These are phyloP conservation scores for Drosophila takahashii DNA, from an alignment of 1,140 invertebrate species.

Conservation along the genomic window DNA sequence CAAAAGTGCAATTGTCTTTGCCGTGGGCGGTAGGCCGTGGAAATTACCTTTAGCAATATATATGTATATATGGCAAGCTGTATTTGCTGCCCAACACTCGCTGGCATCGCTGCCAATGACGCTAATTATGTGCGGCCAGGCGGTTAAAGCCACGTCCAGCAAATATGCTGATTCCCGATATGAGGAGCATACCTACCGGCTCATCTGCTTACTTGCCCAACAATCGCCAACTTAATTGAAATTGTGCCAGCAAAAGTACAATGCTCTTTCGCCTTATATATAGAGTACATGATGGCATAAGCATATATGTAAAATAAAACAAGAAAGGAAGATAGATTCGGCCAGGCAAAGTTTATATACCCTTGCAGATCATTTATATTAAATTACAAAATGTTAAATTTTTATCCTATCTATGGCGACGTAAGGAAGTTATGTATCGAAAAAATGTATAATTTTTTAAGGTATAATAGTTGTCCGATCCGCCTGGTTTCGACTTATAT, in stretches of 20 bases:
- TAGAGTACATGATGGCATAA: constrained; percentile 28
- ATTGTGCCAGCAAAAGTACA: constrained; percentile 52
- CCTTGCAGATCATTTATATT: too few relatives aligned
- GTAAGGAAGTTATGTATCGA: too few relatives aligned
- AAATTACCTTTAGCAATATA: constrained; percentile 32
- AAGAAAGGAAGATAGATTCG: too few relatives aligned
- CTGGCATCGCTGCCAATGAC: constrained; percentile 49
- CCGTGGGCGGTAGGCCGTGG: constrained; percentile 11
- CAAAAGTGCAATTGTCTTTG: constrained; percentile 72
- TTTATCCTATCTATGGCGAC: too few relatives aligned
- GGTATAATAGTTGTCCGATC: too few relatives aligned
- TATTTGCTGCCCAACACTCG: constrained; percentile 34
- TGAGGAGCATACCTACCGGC: background rate
- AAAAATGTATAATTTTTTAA: too few relatives aligned
- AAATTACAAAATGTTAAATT: too few relatives aligned
- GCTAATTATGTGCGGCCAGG: constrained; percentile 72
- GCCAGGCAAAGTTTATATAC: too few relatives aligned
- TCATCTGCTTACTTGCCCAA: constrained; percentile 41
- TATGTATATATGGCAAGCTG: background rate
- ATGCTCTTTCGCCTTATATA: constrained; percentile 25
- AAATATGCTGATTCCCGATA: constrained; percentile 53
- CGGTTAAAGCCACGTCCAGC: constrained; percentile 41
- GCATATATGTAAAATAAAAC: background rate
- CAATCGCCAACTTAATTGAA: constrained; percentile 71
- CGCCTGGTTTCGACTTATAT: too few relatives aligned